These are phyloP conservation scores for Malaclemys terrapin DNA, from an alignment of 2,113 vertebrate genomes.

Conservation along the genomic window DNA sequence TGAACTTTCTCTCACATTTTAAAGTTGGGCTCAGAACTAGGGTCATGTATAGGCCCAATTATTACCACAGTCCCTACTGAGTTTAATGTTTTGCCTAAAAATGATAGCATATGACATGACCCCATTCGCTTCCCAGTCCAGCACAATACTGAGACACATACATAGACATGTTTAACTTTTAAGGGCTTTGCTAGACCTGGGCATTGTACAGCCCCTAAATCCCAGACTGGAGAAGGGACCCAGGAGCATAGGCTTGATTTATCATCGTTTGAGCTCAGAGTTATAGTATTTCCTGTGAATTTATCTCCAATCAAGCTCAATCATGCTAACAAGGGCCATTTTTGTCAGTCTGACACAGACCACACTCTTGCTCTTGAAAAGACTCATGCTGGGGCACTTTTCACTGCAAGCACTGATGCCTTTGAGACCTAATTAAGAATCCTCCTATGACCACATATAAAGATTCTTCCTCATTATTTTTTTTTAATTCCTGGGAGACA, in stretches of 20 bases:
- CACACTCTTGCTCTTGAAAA: accelerated
- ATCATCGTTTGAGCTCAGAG: neutral
- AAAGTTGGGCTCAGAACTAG: too few relatives aligned
- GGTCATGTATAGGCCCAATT: too few relatives aligned
- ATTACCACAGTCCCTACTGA: neutral
- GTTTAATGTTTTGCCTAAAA: neutral
- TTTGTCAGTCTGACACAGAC: neutral
- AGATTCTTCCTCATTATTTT: neutral
- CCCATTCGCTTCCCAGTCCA: neutral
- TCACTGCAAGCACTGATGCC: accelerated
- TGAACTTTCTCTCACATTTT: too few relatives aligned
- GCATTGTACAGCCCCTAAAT: neutral
- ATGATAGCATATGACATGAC: neutral
- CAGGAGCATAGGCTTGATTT: neutral
- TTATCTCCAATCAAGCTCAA: neutral
- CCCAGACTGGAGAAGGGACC: neutral
- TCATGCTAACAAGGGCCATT: neutral
- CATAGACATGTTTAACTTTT: neutral
- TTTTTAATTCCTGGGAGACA: neutral
- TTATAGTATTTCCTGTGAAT: neutral
- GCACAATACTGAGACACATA: neutral
- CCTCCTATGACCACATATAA: neutral
- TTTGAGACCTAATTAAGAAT: neutral
- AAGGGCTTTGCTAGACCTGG: constrained; percentile 38
- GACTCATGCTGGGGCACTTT: neutral